These are phyloP conservation scores for Trichacis sp. DNA, from an alignment of 2,888 invertebrate genomes.

Conservation along the genomic window DNA sequence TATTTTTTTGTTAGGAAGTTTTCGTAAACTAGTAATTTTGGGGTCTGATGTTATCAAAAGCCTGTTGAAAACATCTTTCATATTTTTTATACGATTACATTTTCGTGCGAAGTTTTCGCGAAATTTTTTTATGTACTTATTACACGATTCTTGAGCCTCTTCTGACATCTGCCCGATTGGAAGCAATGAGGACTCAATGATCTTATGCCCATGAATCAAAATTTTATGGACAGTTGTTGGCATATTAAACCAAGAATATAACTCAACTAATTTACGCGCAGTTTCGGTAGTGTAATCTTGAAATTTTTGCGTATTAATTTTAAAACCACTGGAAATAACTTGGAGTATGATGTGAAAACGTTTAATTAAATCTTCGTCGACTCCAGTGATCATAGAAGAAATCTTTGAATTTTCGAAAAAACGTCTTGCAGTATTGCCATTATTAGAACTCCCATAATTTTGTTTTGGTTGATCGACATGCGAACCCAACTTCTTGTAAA, in stretches of 20 bases:
- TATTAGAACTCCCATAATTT: background rate
- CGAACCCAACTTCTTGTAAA: background rate
- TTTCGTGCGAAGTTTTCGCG: background rate
- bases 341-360: constrained; percentile 52
- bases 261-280: background rate
- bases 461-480: background rate
- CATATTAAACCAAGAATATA: background rate
- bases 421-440: background rate
- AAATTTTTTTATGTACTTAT: background rate
- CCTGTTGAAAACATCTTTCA: background rate
- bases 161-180: too few relatives aligned
- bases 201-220: background rate
- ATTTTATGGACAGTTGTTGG: constrained; percentile 3
- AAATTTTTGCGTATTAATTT: constrained; percentile 1
- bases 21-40: background rate
- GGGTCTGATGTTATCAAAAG: constrained; percentile 1
- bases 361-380: background rate
- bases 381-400: background rate
- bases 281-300: background rate
- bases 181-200: background rate
- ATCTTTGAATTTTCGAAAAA: background rate
- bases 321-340: constrained; percentile 70
- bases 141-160: background rate
- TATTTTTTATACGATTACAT: background rate
- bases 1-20: background rate